Evolutionary conservation across 2,888 invertebrate genomes (phyloP).

Genomic region (Meiosimyza platycephala): DNA sequence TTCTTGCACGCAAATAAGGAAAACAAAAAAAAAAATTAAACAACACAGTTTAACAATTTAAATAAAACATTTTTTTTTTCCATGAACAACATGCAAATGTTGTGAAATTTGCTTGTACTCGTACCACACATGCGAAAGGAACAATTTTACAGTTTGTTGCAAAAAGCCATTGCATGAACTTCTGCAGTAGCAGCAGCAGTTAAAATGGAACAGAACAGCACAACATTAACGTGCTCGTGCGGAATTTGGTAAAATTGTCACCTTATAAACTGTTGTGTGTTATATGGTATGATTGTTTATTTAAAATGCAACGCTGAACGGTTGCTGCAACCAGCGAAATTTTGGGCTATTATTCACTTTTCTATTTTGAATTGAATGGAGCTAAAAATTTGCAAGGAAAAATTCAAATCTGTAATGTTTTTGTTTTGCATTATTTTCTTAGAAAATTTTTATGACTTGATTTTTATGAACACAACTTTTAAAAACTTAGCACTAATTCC

Average conservation of each 20-base stretch:
- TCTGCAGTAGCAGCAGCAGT: background rate
- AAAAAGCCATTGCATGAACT: background rate
- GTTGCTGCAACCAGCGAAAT: background rate
- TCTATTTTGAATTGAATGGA: too few species aligned
- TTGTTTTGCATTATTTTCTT: too few species aligned
- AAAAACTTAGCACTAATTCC: too few species aligned
- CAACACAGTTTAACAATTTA: background rate
- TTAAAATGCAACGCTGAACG: background rate
- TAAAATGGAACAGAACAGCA: background rate
- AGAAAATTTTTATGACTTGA: too few species aligned
- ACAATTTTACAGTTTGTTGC: conserved; percentile 1
- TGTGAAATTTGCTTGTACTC: background rate
- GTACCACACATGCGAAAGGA: background rate
- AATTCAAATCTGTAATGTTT: too few species aligned
- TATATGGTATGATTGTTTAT: background rate
- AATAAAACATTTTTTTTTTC: background rate
- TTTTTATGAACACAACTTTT: too few species aligned
- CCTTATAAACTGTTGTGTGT: conserved; percentile 29
- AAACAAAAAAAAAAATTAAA: background rate
- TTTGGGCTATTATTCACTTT: too few species aligned
- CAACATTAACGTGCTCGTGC: conserved; percentile 5
- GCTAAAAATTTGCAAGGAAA: too few species aligned
- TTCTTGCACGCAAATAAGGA: conserved; percentile 1
- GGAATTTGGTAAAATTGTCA: conserved; percentile 37
- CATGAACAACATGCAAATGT: background rate